These are phyloP conservation scores for Lepeophtheirus salmonis DNA, from an alignment of 1,140 invertebrate genomes.

Conservation along the genomic window DNA sequence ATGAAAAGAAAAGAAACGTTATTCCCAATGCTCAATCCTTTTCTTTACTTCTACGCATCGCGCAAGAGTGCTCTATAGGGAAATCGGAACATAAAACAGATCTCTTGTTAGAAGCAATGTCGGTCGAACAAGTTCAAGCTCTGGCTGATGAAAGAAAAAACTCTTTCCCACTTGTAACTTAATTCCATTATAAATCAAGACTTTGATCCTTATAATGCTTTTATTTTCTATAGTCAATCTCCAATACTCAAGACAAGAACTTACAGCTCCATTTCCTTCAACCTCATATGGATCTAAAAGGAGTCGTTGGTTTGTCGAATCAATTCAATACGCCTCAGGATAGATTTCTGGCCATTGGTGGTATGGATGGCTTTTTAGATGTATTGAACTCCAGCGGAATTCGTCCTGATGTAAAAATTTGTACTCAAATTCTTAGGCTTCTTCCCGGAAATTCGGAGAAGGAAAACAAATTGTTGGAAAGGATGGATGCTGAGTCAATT, in stretches of 20 bases:
- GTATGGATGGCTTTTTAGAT: neutral
- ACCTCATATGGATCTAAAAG: neutral
- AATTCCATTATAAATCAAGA: neutral
- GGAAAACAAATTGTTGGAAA: neutral
- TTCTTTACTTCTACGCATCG: neutral
- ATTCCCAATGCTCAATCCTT: neutral
- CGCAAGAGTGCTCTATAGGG: conserved; percentile 3
- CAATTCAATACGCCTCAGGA: neutral
- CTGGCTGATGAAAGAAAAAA: neutral
- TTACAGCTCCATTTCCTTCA: conserved; percentile 1
- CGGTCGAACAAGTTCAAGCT: neutral
- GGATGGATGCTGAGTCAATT: neutral
- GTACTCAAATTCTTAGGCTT: neutral
- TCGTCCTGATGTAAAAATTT: neutral
- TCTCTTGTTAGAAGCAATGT: neutral
- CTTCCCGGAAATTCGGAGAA: neutral
- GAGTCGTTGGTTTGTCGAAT: neutral
- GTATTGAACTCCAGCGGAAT: neutral
- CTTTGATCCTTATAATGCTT: neutral
- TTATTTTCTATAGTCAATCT: too few species aligned
- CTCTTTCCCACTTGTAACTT: neutral
- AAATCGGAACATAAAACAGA: neutral
- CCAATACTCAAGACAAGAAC: neutral
- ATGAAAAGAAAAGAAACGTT: neutral
- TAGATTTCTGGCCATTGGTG: neutral